Conservation (phyloP, 2,888 invertebrate species). For the Stenurella melanura region DNA sequence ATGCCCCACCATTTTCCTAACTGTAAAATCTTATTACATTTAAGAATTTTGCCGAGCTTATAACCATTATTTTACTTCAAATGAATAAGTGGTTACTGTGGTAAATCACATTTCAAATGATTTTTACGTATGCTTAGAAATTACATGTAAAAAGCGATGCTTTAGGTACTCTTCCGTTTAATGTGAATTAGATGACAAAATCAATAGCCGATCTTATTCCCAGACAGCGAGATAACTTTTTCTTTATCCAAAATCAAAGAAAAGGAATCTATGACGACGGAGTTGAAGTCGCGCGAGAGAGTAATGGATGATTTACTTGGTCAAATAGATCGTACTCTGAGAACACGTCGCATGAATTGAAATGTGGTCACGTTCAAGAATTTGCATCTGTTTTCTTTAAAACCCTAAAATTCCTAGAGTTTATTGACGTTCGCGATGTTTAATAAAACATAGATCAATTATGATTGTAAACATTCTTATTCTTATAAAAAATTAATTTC, state of each 20-base stretch:
- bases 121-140: neutral
- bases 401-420: neutral
- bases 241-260: neutral
- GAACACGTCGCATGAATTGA: neutral
- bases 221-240: constrained; percentile 7
- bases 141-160: neutral
- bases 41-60: too few species aligned
- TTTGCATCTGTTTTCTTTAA: neutral
- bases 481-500: too few species aligned
- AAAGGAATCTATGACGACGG: neutral
- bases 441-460: too few species aligned
- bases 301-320: constrained; percentile 23
- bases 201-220: constrained; percentile 23
- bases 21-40: too few species aligned
- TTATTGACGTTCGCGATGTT: too few species aligned
- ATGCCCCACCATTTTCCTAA: too few species aligned
- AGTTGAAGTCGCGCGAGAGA: constrained; percentile 1
- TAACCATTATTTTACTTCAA: too few species aligned
- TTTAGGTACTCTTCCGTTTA: neutral
- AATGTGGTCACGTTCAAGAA: neutral
- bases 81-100: neutral
- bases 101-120: neutral
- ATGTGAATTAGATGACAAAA: constrained; percentile 28
- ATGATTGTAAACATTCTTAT: too few species aligned
- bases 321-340: neutral